phyloP scores from a whole-genome alignment of 2,113 vertebrate species.

The Pteropus alecto region DNA sequence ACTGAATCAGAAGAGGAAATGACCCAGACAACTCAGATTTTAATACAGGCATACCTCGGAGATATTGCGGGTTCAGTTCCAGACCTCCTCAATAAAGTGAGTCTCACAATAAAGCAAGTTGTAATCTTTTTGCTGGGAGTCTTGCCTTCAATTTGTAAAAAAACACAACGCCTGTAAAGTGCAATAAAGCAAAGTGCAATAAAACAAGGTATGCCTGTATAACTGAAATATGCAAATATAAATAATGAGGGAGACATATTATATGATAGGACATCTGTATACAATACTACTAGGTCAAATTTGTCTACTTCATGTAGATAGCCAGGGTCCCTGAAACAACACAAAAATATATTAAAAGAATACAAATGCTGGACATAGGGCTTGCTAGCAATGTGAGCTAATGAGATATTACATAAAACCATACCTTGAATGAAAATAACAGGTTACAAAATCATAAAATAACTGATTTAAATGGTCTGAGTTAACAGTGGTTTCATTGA shows the following conservation, averaged over 20 bases:
- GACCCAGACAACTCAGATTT: neutral
- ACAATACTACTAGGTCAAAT: conserved; percentile 23
- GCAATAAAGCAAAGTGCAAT: neutral
- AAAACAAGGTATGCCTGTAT: neutral
- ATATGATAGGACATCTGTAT: neutral
- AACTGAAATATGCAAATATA: conserved; percentile 36
- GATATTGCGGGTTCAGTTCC: neutral
- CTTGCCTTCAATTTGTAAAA: neutral
- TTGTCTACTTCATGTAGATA: neutral
- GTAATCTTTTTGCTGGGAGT: neutral
- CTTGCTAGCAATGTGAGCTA: neutral
- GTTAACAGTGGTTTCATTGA: neutral
- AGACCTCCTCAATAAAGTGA: neutral
- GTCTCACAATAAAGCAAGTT: neutral
- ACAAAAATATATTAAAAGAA: neutral
- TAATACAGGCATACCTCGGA: neutral
- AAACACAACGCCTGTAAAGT: neutral
- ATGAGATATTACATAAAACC: neutral
- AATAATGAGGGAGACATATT: neutral
- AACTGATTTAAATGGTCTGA: neutral
- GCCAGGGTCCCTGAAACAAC: conserved; percentile 20
- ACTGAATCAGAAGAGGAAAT: neutral
- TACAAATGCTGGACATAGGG: neutral
- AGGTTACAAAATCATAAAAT: neutral
- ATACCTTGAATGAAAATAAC: neutral